These are phyloP conservation scores for Ceyx margarethae DNA, from an alignment of 2,113 vertebrate species.

Conservation along the genomic window DNA sequence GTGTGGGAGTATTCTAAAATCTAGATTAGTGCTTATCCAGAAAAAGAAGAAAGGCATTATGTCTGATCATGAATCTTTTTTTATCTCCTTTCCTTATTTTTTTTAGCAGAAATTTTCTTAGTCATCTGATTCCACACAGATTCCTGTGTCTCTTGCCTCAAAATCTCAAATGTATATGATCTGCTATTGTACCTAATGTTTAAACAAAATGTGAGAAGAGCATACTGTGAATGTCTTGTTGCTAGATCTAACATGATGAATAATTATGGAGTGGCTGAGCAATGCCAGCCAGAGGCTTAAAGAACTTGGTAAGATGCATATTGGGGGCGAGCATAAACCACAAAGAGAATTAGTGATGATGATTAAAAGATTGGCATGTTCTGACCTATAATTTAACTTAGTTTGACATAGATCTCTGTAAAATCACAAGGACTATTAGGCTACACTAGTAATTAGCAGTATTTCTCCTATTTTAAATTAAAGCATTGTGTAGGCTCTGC, in stretches of 20 bases:
- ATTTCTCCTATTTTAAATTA: neutral
- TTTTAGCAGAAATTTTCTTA: neutral
- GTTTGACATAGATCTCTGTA: neutral
- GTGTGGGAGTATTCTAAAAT: neutral
- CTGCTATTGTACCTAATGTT: neutral
- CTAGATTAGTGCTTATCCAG: neutral
- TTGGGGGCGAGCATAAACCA: neutral
- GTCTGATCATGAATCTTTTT: neutral
- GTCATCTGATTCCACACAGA: neutral
- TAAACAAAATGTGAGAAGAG: slow-evolving; percentile 23
- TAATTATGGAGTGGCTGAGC: neutral
- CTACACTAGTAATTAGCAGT: slow-evolving; percentile 13
- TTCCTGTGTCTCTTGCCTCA: neutral
- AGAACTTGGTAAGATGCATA: neutral
- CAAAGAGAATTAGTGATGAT: neutral
- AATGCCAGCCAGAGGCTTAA: neutral
- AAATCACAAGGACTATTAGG: neutral
- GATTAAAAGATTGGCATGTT: neutral
- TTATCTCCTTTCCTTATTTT: neutral
- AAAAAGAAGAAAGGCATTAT: neutral
- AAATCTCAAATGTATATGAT: neutral
- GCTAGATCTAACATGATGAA: neutral
- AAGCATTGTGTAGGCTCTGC: neutral
- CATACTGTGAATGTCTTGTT: neutral
- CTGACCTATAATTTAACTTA: neutral